phyloP scores from a whole-genome alignment of 2,113 vertebrate genomes.

The Anarrhichthys ocellatus region DNA sequence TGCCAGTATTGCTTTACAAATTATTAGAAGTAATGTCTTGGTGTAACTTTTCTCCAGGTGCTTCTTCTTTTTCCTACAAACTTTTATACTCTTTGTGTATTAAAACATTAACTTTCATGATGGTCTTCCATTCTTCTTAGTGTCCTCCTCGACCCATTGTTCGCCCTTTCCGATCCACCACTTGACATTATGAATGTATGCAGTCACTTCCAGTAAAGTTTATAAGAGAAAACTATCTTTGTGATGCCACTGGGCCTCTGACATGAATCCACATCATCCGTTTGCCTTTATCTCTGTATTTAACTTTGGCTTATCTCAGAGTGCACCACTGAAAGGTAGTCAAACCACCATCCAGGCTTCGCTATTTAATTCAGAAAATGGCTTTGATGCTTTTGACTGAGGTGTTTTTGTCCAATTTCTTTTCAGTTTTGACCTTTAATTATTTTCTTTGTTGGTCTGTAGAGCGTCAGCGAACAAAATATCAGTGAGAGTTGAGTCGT shows the following conservation, averaged over 20 bases:
- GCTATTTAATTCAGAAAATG: slow-evolving; percentile 61
- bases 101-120: slow-evolving; percentile 23
- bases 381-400: slow-evolving; percentile 68
- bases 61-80: not conserved
- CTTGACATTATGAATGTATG: slow-evolving; percentile 66
- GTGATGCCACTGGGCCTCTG: slow-evolving; percentile 50
- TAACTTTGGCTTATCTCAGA: slow-evolving; percentile 63
- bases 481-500: slow-evolving; percentile 62
- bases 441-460: slow-evolving; percentile 60
- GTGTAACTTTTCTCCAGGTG: not conserved
- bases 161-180: slow-evolving; percentile 31
- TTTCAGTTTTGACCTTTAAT: slow-evolving; percentile 62
- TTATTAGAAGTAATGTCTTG: not conserved
- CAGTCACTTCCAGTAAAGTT: slow-evolving; percentile 70
- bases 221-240: slow-evolving; percentile 74
- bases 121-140: slow-evolving; percentile 16
- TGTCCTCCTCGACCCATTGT: slow-evolving; percentile 16
- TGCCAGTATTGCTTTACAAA: not conserved
- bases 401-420: slow-evolving; percentile 61
- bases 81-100: slow-evolving; percentile 19
- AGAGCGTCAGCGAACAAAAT: slow-evolving; percentile 68
- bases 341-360: slow-evolving; percentile 39
- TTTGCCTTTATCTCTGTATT: slow-evolving; percentile 68
- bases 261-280: slow-evolving; percentile 63
- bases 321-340: slow-evolving; percentile 56